Conservation (phyloP, 1,140 invertebrate species). For the Araneus ventricosus region DNA sequence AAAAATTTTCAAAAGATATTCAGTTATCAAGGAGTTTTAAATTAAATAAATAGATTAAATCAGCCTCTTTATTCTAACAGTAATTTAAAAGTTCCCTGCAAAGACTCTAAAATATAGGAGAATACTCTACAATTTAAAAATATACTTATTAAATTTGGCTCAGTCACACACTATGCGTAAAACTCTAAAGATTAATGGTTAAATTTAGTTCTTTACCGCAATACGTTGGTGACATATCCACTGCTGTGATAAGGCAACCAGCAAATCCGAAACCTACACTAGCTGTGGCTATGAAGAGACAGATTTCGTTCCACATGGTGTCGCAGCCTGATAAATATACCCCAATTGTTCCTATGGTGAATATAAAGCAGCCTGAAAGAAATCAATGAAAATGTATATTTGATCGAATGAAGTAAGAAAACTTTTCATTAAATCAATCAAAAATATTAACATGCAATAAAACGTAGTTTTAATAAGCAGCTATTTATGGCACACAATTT, state of each 20-base stretch:
- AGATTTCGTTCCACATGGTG: constrained; percentile 25
- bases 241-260: constrained; percentile 69
- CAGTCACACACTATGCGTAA: background rate
- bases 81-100: too few relatives aligned
- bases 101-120: background rate
- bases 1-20: too few relatives aligned
- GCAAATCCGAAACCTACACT: constrained; percentile 69
- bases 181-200: background rate
- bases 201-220: constrained; percentile 39
- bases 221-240: constrained; percentile 67
- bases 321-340: constrained; percentile 68
- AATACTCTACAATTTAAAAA: background rate
- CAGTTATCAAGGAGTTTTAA: too few relatives aligned
- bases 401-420: too few relatives aligned
- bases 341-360: constrained; percentile 61
- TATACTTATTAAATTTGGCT: background rate
- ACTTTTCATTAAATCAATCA: too few relatives aligned
- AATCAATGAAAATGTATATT: background rate
- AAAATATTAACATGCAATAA: too few relatives aligned
- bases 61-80: background rate
- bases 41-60: too few relatives aligned
- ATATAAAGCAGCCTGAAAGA: constrained; percentile 57
- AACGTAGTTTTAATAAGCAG: too few relatives aligned
- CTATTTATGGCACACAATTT: too few relatives aligned
- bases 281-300: constrained; percentile 70